These are phyloP conservation scores for Odocoileus hemionus DNA, from an alignment of 2,113 vertebrate species.

Conservation along the genomic window DNA sequence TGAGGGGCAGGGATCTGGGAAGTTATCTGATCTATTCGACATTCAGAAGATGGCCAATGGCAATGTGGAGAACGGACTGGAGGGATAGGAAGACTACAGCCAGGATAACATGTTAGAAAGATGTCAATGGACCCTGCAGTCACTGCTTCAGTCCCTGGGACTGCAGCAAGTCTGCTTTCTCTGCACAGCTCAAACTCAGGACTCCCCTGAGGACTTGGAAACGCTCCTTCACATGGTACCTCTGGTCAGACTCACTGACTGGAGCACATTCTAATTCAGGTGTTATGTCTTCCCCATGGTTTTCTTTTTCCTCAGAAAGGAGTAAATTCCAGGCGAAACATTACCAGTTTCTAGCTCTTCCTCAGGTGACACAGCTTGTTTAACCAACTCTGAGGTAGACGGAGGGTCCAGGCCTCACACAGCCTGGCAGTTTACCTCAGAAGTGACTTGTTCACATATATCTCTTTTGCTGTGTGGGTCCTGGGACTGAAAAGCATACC, in stretches of 20 bases:
- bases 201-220: neutral
- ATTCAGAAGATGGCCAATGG: neutral
- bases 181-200: neutral
- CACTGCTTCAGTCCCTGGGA: neutral
- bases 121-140: accelerated
- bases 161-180: neutral
- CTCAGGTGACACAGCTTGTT: neutral
- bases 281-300: neutral
- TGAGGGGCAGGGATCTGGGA: neutral
- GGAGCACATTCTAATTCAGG: neutral
- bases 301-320: neutral
- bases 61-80: neutral
- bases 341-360: neutral
- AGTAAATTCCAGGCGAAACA: neutral
- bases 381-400: neutral
- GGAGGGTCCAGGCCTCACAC: neutral
- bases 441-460: neutral
- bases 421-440: neutral
- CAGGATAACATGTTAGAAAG: neutral
- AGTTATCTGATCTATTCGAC: neutral
- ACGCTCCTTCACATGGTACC: neutral
- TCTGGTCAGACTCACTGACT: neutral
- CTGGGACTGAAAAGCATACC: neutral
- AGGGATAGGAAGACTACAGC: neutral
- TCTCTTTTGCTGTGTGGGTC: neutral